Base-by-base conservation (phyloP, 92 coral and sea anemone species). In the Epizoanthus illoricatus region DNA sequence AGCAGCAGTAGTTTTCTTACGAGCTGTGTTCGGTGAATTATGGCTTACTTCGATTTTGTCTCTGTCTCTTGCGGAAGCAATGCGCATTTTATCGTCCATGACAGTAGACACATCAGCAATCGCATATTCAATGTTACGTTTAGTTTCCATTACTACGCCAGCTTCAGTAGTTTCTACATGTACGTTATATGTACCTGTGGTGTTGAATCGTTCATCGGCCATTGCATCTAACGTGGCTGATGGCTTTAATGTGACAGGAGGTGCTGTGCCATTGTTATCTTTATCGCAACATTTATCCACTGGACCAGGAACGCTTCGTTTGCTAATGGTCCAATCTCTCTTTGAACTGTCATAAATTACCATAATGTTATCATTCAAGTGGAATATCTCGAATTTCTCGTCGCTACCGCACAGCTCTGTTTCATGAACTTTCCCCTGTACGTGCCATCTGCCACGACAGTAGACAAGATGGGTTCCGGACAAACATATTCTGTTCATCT, bases 391-490 rank as follows among this genome's bases (percentile, higher is more conserved):
- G n/a, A n/a, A 41, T 49, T 17, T 13, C 15, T 36, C 19, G 40
- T 76, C 70, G n/a, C 10, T 41, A 76, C 8, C 56, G 1, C 12
- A 20, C 33, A 59, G 18, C 16, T 60, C 45, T 59, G 16, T 36
- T 17, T 61, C 69, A 13, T 76, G 57, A 20, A 59, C 43, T 33
- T 19, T 76, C 16, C 81, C 81, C 45, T 76, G 69, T 11, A 76
- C 42, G 45, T 39, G 56, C 81, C 81, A 76, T n/a, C 20, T 60
- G 24, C 81, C 17, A 5, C 4, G 45, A 17, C 70, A 39, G 57
- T 60, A 59, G 81, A 76, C 69, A 76, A 76, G 64, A 41, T 76
- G 81, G 7, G 57, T 11, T 17, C 81, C 81, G 1, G 81, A 76
- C 36, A 76, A 43, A 76, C 81, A 76, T 17, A 76, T 61, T 42